Evolutionary conservation across 2,113 vertebrate genomes (phyloP).

Genomic region (Mohoua ochrocephala): DNA sequence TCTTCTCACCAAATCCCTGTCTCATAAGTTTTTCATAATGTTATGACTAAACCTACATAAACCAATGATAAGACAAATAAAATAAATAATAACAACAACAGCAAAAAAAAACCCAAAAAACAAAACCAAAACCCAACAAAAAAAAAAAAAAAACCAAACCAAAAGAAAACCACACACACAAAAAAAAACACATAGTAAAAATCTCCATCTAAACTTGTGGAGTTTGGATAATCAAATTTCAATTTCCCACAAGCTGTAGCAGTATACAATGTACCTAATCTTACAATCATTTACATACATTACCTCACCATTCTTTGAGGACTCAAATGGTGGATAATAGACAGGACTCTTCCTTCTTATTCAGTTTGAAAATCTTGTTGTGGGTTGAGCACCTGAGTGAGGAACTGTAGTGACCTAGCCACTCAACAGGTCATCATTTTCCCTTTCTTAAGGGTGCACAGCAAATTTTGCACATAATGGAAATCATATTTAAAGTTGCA

Average conservation of each 20-base stretch:
- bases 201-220: no score
- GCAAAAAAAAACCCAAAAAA: neutral
- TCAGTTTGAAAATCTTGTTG: neutral
- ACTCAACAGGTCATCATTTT: neutral
- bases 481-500: neutral
- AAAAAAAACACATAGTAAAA: no score
- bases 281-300: neutral
- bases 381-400: neutral
- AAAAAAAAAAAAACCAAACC: neutral
- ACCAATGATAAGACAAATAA: neutral
- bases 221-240: neutral
- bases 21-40: neutral
- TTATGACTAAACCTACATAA: neutral
- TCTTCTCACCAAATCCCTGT: neutral
- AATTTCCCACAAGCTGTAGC: neutral
- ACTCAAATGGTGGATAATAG: neutral
- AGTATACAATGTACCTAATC: neutral
- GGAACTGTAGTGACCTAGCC: neutral
- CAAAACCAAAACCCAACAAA: neutral
- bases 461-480: neutral
- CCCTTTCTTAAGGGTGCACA: neutral
- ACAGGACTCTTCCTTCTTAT: no score
- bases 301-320: neutral
- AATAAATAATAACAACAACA: neutral
- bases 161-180: accelerated